phyloP scores from a whole-genome alignment of 2,797 vertebrate species.

The Perodicticus potto region DNA sequence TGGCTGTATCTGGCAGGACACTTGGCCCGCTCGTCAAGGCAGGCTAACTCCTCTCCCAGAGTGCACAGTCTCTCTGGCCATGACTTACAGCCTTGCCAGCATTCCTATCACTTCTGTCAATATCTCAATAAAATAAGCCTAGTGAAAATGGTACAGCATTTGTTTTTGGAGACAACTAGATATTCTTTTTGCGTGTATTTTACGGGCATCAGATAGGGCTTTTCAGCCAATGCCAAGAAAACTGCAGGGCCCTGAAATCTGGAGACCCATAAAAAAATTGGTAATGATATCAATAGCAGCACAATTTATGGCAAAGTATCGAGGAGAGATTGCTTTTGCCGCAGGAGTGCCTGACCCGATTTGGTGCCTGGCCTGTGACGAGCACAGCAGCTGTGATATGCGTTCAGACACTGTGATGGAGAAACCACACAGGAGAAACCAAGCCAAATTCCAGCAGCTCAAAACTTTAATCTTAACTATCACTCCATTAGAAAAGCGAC shows the following conservation, averaged over 20 bases:
- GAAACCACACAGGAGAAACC: slow-evolving; percentile 72
- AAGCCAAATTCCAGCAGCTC: slow-evolving; percentile 33
- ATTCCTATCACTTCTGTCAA: neutral
- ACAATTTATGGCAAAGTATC: slow-evolving; percentile 63
- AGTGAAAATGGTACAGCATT: slow-evolving; percentile 2
- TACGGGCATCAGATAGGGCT: slow-evolving; percentile 9
- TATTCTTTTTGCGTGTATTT: slow-evolving; percentile 26
- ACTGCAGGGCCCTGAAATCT: slow-evolving; percentile 48
- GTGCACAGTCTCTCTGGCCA: neutral
- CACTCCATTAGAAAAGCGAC: slow-evolving; percentile 62
- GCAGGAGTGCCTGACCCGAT: slow-evolving; percentile 25
- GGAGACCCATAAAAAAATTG: slow-evolving; percentile 58
- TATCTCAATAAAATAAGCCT: neutral
- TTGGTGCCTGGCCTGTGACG: slow-evolving; percentile 41
- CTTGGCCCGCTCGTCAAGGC: neutral
- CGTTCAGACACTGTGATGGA: slow-evolving; percentile 32
- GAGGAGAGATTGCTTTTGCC: slow-evolving; percentile 29
- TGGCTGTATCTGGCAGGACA: neutral
- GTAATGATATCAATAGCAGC: slow-evolving; percentile 62
- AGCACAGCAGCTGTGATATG: slow-evolving; percentile 61
- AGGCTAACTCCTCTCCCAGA: neutral
- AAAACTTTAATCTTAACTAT: slow-evolving; percentile 67
- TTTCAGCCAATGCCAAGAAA: slow-evolving; percentile 56
- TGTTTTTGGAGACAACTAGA: slow-evolving; percentile 47
- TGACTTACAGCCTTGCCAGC: neutral